These are phyloP conservation scores for Callyntrura guangdongensis DNA, from an alignment of 2,888 invertebrate species.

Conservation along the genomic window DNA sequence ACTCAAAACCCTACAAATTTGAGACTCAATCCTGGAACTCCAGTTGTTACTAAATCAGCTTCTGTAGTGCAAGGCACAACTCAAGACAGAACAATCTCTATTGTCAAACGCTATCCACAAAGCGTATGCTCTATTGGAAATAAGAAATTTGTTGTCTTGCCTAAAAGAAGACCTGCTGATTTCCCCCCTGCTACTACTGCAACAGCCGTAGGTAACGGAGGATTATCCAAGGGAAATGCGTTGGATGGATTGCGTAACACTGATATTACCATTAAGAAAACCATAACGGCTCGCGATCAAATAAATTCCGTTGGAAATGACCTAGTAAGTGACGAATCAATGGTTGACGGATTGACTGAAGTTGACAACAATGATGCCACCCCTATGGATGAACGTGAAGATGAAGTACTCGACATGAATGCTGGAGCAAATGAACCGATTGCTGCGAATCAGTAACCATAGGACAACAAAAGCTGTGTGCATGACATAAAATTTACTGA, in stretches of 20 bases:
- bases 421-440: not conserved
- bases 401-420: not conserved
- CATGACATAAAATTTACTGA: not conserved
- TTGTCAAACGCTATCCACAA: constrained; percentile 78
- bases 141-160: constrained; percentile 81
- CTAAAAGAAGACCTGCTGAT: constrained; percentile 24
- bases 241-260: not conserved
- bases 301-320: not conserved
- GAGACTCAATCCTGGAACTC: constrained; percentile 15
- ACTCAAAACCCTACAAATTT: constrained; percentile 26
- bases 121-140: constrained; percentile 80
- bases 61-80: not conserved
- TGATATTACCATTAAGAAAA: constrained; percentile 12
- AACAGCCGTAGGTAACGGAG: constrained; percentile 55
- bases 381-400: constrained; percentile 15
- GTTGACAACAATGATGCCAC: not conserved
- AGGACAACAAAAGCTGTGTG: not conserved
- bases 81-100: constrained; percentile 23
- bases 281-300: not conserved
- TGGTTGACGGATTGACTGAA: constrained; percentile 35
- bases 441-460: constrained; percentile 8
- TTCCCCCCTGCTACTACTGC: not conserved
- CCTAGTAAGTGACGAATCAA: not conserved
- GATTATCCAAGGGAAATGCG: not conserved
- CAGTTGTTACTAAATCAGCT: not conserved